These are phyloP conservation scores for Ceratitis capitata DNA, from an alignment of 1,140 invertebrate species.

Conservation along the genomic window DNA sequence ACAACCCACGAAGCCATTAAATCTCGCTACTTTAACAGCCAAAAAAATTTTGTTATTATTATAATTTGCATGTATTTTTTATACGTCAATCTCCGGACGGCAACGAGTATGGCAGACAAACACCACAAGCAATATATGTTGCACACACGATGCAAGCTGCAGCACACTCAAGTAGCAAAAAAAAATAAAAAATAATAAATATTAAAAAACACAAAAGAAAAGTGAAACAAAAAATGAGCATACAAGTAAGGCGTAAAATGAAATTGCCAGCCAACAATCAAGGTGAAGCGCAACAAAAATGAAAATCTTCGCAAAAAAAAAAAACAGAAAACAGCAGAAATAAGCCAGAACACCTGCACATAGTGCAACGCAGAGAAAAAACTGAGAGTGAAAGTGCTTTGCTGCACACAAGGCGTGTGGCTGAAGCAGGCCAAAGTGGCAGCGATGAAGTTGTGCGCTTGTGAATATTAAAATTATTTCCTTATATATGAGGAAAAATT, in stretches of 20 bases:
- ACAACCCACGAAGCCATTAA: constrained; percentile 9
- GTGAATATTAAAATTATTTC: too few species aligned
- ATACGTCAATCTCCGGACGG: background rate
- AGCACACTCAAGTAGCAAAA: background rate
- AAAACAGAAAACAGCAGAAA: background rate
- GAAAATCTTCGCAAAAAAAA: background rate
- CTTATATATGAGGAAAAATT: too few species aligned
- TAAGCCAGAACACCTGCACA: background rate
- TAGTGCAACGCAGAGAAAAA: too few species aligned
- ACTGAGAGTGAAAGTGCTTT: too few species aligned
- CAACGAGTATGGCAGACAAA: background rate
- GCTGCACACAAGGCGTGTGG: too few species aligned
- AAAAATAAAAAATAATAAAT: too few species aligned
- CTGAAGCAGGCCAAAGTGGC: too few species aligned
- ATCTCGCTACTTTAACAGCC: background rate
- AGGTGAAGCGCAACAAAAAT: constrained; percentile 7
- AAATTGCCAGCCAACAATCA: background rate
- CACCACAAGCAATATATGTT: background rate
- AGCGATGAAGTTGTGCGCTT: too few species aligned
- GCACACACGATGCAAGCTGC: background rate
- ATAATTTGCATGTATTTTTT: constrained; percentile 14
- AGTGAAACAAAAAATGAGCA: too few species aligned
- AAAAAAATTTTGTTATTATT: background rate
- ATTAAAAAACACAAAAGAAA: too few species aligned
- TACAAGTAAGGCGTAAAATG: background rate